phyloP scores from a whole-genome alignment of 2,797 vertebrate genomes.

The Coreius guichenoti region DNA sequence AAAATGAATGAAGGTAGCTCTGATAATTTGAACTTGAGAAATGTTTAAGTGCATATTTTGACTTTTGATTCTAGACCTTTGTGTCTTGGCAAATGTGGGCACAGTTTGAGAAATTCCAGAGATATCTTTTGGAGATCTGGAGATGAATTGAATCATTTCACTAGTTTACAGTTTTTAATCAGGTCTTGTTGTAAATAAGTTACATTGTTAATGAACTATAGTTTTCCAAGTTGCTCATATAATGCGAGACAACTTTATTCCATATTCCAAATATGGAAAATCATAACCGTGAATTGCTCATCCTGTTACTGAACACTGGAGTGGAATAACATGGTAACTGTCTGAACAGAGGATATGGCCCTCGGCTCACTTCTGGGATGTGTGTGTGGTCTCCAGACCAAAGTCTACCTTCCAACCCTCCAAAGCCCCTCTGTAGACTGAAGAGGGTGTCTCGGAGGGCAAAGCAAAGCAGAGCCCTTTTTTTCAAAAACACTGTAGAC shows the following conservation, averaged over 20 bases:
- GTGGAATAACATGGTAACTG: constrained; percentile 47
- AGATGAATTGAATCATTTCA: neutral
- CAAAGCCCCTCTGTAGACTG: constrained; percentile 25
- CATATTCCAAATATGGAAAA: constrained; percentile 17
- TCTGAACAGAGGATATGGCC: constrained; percentile 41
- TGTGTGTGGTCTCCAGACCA: constrained; percentile 61
- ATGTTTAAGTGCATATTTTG: neutral
- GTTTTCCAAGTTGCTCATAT: neutral
- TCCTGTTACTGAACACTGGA: constrained; percentile 33
- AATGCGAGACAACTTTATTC: constrained; percentile 4
- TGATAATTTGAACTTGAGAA: neutral
- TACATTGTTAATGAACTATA: neutral
- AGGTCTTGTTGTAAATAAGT: neutral
- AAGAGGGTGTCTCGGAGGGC: constrained; percentile 41
- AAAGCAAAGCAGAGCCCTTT: constrained; percentile 16
- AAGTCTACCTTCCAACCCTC: constrained; percentile 38
- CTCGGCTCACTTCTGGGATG: constrained; percentile 42
- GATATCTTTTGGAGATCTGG: neutral
- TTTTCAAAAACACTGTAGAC: constrained; percentile 26
- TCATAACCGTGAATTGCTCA: constrained; percentile 15
- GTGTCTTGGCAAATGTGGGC: neutral
- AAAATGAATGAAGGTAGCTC: neutral
- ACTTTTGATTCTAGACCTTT: neutral
- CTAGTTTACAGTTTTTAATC: neutral
- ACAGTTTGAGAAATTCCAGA: neutral